Conservation (phyloP, 2,797 vertebrate species). For the Carapus acus region DNA sequence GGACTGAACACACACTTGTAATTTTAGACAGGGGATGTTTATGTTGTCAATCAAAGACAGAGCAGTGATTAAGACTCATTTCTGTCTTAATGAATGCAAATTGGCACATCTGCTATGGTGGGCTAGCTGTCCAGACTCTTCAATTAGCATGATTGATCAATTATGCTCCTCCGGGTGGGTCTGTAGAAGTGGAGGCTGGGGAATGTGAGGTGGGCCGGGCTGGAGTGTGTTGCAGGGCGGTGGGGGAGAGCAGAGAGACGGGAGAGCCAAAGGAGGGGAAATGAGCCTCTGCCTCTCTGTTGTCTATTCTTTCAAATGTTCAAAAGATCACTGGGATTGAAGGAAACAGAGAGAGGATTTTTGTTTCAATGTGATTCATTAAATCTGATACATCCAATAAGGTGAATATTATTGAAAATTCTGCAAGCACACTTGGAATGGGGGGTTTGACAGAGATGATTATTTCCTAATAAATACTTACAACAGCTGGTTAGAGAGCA, state of each 20-base stretch:
- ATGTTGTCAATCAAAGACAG: constrained; percentile 74
- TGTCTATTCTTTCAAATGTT: too few species aligned
- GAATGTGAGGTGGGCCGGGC: constrained; percentile 17
- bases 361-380: too few species aligned
- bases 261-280: constrained; percentile 12
- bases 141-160: constrained; percentile 84
- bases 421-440: constrained; percentile 9
- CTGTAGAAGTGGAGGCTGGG: constrained; percentile 53
- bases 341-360: too few species aligned
- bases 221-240: too few species aligned
- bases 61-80: constrained; percentile 76
- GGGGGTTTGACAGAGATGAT: not conserved
- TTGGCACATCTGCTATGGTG: constrained; percentile 81
- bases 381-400: constrained; percentile 21
- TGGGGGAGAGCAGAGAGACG: not conserved
- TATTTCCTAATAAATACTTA: not conserved
- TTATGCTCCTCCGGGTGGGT: constrained; percentile 73
- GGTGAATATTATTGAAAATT: not conserved
- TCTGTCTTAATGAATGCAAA: constrained; percentile 81
- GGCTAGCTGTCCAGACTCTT: constrained; percentile 77
- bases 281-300: too few species aligned
- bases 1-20: constrained; percentile 40
- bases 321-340: too few species aligned
- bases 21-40: constrained; percentile 65
- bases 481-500: constrained; percentile 6